Evolutionary conservation across 1,140 invertebrate genomes (phyloP).

Genomic region (Phthorimaea operculella): DNA sequence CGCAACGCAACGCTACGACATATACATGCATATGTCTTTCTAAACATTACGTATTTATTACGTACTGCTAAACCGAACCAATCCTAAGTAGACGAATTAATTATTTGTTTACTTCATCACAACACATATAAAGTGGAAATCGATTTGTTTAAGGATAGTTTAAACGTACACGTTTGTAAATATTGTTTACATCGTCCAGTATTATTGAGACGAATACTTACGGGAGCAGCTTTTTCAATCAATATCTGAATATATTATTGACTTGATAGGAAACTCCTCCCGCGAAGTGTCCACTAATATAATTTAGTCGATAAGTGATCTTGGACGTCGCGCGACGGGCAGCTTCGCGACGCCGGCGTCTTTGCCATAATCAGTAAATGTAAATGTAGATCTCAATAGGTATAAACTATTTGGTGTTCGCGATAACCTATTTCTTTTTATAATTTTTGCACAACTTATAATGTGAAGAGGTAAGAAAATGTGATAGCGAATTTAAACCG

Average conservation of each 20-base stretch:
- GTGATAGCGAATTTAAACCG: constrained; percentile 35
- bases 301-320: no score
- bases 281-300: no score
- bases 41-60: constrained; percentile 27
- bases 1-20: constrained; percentile 26
- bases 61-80: neutral
- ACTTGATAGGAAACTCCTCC: no score
- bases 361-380: constrained; percentile 43
- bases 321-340: no score
- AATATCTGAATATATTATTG: neutral
- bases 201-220: neutral
- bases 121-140: no score
- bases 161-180: neutral
- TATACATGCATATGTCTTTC: constrained; percentile 41
- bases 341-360: neutral
- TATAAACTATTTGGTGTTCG: constrained; percentile 28
- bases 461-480: constrained; percentile 20
- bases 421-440: constrained; percentile 25
- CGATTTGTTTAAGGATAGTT: no score
- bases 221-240: neutral
- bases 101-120: no score
- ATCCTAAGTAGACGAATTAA: no score
- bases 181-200: constrained; percentile 3
- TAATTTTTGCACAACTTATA: constrained; percentile 16
- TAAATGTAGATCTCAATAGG: constrained; percentile 56